Evolutionary conservation across 2,113 vertebrate genomes (phyloP).

Genomic region (Lonchura striata): DNA sequence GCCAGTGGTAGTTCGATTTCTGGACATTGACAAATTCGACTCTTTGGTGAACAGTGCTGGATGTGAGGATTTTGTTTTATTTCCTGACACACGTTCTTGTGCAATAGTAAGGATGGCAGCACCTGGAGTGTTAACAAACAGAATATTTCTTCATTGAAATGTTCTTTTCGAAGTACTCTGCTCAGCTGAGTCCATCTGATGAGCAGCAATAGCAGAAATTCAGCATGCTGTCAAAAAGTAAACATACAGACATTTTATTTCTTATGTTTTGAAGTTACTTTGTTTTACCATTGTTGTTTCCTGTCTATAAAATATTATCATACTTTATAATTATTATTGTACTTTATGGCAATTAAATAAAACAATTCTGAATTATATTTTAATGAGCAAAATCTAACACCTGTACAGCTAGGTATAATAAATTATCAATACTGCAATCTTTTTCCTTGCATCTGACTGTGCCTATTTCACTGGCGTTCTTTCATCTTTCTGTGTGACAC

Average conservation of each 20-base stretch:
- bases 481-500: not conserved
- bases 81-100: not conserved
- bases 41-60: not conserved
- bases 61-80: not conserved
- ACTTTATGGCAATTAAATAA: not conserved
- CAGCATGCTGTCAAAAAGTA: not conserved
- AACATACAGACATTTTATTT: not conserved
- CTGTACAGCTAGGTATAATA: not conserved
- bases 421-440: not conserved
- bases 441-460: not conserved
- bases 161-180: not conserved
- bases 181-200: not conserved
- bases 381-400: not conserved
- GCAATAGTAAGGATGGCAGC: not conserved
- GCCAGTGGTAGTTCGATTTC: fast-evolving
- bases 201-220: not conserved
- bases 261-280: not conserved
- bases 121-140: not conserved
- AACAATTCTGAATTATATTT: not conserved
- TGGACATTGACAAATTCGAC: not conserved
- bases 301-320: not conserved
- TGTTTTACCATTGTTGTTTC: not conserved
- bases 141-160: not conserved
- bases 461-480: not conserved
- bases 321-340: not conserved